Percentiles rank a stretch among this genome's conserved stretches.
These are phyloP conservation scores for Aurelia aurita complex sp. Pacific DNA, from an alignment of 30 jellyfish, hydroid and myxozoan genomes.

Conservation along the genomic window DNA sequence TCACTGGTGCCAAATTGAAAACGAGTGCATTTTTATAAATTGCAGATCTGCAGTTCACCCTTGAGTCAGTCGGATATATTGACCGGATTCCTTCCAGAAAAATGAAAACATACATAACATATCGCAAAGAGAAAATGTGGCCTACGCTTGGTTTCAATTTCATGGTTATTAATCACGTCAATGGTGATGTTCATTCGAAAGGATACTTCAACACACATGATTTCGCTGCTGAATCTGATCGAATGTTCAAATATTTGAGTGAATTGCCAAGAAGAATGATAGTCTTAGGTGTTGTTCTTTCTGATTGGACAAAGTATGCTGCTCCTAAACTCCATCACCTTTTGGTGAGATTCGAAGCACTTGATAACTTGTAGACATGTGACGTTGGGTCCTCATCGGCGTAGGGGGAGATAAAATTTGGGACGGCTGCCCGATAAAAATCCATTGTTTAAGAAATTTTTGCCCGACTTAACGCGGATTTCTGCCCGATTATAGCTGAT, in stretches of 20 bases:
- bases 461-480: too few relatives aligned
- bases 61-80: conserved; percentile 25
- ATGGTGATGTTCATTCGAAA: conserved; percentile 10
- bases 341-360: conserved; percentile 5
- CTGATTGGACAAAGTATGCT: conserved; percentile 15
- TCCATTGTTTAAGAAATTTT: too few relatives aligned
- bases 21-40: too few relatives aligned
- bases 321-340: neutral
- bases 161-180: conserved; percentile 22
- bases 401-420: too few relatives aligned
- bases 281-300: conserved; percentile 33
- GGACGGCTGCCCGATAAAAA: too few relatives aligned
- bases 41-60: conserved; percentile 39
- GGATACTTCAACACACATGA: conserved; percentile 12
- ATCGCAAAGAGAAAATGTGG: neutral
- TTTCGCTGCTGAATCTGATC: neutral
- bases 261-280: conserved; percentile 21
- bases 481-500: too few relatives aligned
- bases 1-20: too few relatives aligned
- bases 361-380: too few relatives aligned
- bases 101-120: conserved; percentile 4
- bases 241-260: neutral
- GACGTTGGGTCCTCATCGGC: too few relatives aligned
- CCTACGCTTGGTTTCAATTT: neutral
- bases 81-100: neutral